Conservation (phyloP, 1,140 invertebrate genomes). For the Atopsyche davidsoni region DNA sequence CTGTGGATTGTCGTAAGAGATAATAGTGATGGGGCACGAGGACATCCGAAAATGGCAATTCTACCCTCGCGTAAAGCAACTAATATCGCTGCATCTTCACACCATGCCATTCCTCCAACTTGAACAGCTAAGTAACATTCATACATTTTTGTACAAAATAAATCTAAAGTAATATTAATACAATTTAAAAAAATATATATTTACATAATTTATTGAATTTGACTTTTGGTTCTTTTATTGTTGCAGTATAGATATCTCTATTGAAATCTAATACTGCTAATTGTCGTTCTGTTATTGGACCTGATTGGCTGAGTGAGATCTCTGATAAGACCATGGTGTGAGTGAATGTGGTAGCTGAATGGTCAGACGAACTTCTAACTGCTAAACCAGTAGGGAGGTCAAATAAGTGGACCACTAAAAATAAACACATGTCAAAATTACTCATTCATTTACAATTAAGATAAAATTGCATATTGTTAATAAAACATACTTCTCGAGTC, state of each 20-base stretch:
- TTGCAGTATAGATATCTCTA: constrained; percentile 46
- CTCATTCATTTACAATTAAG: constrained; percentile 4
- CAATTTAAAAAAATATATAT: constrained; percentile 1
- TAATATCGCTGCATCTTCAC: constrained; percentile 40
- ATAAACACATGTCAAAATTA: constrained; percentile 27
- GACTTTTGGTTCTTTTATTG: constrained; percentile 60
- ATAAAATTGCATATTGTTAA: constrained; percentile 9
- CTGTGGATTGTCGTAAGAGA: constrained; percentile 41
- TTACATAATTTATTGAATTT: constrained; percentile 72
- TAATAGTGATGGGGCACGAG: constrained; percentile 38
- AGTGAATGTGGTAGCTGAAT: constrained; percentile 54
- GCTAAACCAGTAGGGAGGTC: constrained; percentile 68
- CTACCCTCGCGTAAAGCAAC: constrained; percentile 41
- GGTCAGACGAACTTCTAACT: constrained; percentile 51
- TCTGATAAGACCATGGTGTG: constrained; percentile 63
- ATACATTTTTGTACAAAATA: no score
- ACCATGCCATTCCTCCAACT: constrained; percentile 44
- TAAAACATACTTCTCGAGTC: constrained; percentile 66
- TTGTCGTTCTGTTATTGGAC: constrained; percentile 48
- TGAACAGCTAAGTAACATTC: constrained; percentile 38
- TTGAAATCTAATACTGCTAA: constrained; percentile 45
- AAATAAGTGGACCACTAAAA: constrained; percentile 77
- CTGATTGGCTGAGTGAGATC: constrained; percentile 74
- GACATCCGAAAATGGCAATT: constrained; percentile 43
- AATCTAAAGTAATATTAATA: background rate